phyloP scores from a whole-genome alignment of 2,888 invertebrate species.

The Parnassius mnemosyne region DNA sequence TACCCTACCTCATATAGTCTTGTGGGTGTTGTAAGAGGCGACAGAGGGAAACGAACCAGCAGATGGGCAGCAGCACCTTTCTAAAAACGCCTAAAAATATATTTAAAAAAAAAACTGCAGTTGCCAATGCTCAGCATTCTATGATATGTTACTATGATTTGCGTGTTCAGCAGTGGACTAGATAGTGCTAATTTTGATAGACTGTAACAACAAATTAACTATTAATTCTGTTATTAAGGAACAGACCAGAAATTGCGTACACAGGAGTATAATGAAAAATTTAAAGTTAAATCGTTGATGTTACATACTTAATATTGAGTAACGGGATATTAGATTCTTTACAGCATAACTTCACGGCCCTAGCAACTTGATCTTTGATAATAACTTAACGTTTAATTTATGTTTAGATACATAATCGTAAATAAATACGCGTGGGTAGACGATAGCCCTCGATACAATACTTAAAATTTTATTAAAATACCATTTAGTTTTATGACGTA shows the following conservation, averaged over 20 bases:
- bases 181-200: too few species aligned
- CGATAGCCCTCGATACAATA: constrained; percentile 23
- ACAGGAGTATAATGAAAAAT: constrained; percentile 13
- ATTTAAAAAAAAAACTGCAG: too few species aligned
- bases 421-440: constrained; percentile 26
- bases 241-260: neutral
- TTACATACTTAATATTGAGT: constrained; percentile 13
- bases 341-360: constrained; percentile 14
- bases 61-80: too few species aligned
- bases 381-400: constrained; percentile 25
- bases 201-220: too few species aligned
- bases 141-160: too few species aligned
- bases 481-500: constrained; percentile 23
- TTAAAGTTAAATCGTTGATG: constrained; percentile 17
- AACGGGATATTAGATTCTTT: constrained; percentile 22
- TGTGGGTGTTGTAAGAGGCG: too few species aligned
- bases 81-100: too few species aligned
- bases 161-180: too few species aligned
- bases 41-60: too few species aligned
- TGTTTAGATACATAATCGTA: constrained; percentile 25
- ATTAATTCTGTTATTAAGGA: too few species aligned
- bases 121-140: too few species aligned
- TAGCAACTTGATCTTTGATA: constrained; percentile 27
- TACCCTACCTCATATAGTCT: too few species aligned
- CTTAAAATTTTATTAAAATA: constrained; percentile 23